Percentiles rank a stretch among this genome's conserved stretches.
Conservation (phyloP, 1,140 invertebrate species). For the Ladona fulva region DNA sequence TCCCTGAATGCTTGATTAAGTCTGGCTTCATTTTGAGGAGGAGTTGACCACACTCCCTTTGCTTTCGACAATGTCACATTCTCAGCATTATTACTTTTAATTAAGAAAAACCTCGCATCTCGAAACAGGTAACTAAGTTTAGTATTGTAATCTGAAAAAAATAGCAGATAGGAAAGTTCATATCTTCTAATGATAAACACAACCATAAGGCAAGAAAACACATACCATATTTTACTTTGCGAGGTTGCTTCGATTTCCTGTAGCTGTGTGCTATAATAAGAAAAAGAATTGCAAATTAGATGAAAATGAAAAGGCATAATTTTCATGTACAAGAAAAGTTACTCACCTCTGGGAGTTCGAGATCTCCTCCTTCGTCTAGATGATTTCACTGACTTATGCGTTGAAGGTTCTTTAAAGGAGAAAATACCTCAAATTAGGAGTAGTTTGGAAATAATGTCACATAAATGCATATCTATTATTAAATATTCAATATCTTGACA, state of each 20-base stretch:
- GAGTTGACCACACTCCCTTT: constrained; percentile 95
- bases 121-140: constrained; percentile 91
- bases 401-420: background rate
- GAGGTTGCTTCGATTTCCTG: background rate
- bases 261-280: background rate
- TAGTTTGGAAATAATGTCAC: no score
- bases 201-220: background rate
- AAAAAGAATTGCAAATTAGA: background rate
- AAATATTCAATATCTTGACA: no score
- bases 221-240: background rate
- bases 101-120: constrained; percentile 92
- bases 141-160: constrained; percentile 60
- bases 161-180: no score
- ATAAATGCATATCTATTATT: no score
- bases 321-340: background rate
- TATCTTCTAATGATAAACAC: background rate
- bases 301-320: background rate
- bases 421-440: no score
- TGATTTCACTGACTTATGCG: background rate
- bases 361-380: background rate
- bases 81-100: constrained; percentile 96
- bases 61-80: constrained; percentile 91
- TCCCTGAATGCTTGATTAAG: constrained; percentile 89
- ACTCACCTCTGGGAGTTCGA: background rate
- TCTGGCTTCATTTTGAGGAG: constrained; percentile 93